Evolutionary conservation across 2,797 vertebrate species (phyloP), one percentile per base, ranked within the genome.

Genomic region (Distichodus sexfasciatus): DNA sequence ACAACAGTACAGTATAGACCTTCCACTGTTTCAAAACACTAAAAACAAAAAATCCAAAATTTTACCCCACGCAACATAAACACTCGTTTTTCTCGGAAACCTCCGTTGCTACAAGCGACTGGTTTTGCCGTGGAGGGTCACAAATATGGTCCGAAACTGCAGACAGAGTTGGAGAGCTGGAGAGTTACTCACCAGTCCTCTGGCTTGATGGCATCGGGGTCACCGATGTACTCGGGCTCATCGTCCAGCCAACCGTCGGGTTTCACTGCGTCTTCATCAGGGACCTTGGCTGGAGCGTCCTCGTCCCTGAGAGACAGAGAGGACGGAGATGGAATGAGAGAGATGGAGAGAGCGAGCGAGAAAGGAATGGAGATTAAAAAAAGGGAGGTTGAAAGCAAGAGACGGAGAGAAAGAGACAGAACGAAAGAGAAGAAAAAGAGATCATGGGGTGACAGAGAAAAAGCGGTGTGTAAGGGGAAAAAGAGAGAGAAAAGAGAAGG

Each of bases 221-320:
- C 97, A 4, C 94, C 87, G 11, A 94, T 86, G 63, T 99, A 99
- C 69, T 98, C 96, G 0, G 93, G 93, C 66, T 99, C 97, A 35
- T 97, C 92, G 64, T 99, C 96, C 82, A 99, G 73, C 97, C 97
- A 99, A 44, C 97, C 97, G 21, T 96, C 96, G 0, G 97, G 96
- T 73, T 98, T 99, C 68, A 94, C 92, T 0, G 96, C 96, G 0
- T 90, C 91, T 43, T 97, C 96, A 81, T 99, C 96, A 0, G 91
- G 75, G 0, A 98, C 82, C 88, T 98, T 97, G 69, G 95, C 93
- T 0, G 95, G 94, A 59, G 97, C 97, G 23, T 98, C 96, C 80
- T 99, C 96, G 77, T 99, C 96, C 97, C 97, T 99, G 47, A 2
- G 6, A 33, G 23, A 47, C 1, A 41, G 26, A 19, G 15, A 21